Percentiles rank a stretch among this genome's conserved stretches.
phyloP scores from a whole-genome alignment of 2,113 vertebrate species.

The Epinephelus moara region DNA sequence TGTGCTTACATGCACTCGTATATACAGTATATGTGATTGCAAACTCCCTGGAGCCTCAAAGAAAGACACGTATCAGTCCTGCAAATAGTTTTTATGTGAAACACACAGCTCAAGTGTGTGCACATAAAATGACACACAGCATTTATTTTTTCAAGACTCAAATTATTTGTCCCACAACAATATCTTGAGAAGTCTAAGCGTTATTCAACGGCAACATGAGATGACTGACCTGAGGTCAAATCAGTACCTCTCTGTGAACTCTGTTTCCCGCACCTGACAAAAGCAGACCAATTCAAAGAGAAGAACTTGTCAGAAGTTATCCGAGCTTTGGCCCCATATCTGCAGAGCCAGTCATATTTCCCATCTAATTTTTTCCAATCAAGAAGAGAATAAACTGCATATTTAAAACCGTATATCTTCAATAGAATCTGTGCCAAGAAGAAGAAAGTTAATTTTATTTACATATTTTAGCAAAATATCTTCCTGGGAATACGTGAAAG shows the following conservation, averaged over 20 bases:
- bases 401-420: constrained; percentile 11
- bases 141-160: not conserved
- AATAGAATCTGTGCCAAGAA: constrained; percentile 23
- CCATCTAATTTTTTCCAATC: not conserved
- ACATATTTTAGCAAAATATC: constrained; percentile 55
- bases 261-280: not conserved
- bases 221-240: not conserved
- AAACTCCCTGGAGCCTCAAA: constrained; percentile 25
- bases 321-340: not conserved
- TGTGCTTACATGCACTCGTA: not conserved
- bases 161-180: not conserved
- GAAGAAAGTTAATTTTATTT: constrained; percentile 57
- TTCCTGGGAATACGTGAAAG: constrained; percentile 31
- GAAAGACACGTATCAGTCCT: constrained; percentile 11
- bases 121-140: constrained; percentile 7
- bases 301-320: not conserved
- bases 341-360: not conserved
- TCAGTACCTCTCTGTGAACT: not conserved
- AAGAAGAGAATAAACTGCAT: too few species aligned
- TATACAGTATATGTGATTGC: not conserved
- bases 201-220: not conserved
- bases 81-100: constrained; percentile 4
- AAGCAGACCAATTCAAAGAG: not conserved
- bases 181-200: not conserved
- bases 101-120: not conserved